These are phyloP conservation scores for Serranus cabrilla DNA, from an alignment of 2,797 vertebrate species.

Conservation along the genomic window DNA sequence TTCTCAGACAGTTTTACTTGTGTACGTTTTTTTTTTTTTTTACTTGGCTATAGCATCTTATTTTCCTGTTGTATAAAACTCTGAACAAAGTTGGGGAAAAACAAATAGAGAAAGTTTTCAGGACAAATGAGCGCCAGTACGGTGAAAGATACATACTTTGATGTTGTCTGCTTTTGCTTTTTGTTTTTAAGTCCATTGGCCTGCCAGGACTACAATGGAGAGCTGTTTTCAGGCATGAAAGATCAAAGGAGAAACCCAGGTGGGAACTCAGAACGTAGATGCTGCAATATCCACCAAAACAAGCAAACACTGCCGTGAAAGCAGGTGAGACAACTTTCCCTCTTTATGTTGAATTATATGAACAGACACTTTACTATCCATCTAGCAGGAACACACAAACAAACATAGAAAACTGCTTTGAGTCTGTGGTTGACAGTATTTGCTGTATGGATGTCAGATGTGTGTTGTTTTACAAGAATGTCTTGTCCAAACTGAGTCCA, in stretches of 20 bases:
- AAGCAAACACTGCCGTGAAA: not conserved
- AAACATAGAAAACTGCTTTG: not conserved
- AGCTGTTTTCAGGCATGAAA: not conserved
- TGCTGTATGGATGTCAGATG: not conserved
- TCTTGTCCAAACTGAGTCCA: not conserved
- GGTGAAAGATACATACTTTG: not conserved
- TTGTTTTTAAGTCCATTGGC: not conserved
- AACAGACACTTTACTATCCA: not conserved
- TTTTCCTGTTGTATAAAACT: conserved; percentile 8
- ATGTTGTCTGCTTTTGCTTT: not conserved
- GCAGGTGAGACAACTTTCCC: not conserved
- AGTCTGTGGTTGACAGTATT: not conserved
- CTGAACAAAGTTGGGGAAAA: conserved; percentile 6
- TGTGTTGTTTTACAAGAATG: not conserved
- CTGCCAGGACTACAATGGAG: not conserved
- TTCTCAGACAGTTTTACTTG: conserved; percentile 2
- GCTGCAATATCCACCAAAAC: not conserved
- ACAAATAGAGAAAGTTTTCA: conserved; percentile 3
- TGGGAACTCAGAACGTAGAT: not conserved
- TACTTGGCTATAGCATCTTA: not conserved
- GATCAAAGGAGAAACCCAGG: not conserved
- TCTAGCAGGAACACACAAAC: not conserved
- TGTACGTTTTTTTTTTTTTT: too few relatives aligned
- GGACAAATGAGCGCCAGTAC: conserved; percentile 11
- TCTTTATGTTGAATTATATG: not conserved